Conservation (phyloP, 1,140 invertebrate species). For the Sesamia nonagrioides region DNA sequence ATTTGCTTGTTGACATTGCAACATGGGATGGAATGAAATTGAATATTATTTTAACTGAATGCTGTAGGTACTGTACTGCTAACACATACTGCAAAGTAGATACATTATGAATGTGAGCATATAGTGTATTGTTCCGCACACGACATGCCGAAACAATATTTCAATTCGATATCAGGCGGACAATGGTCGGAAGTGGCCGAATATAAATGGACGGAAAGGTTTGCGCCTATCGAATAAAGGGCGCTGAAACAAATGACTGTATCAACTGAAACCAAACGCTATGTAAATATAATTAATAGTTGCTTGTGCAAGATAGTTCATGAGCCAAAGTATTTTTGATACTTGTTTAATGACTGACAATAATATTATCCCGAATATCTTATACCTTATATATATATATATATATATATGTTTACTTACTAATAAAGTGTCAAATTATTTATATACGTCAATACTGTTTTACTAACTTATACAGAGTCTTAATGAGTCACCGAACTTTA, state of each 20-base stretch:
- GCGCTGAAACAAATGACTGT: slow-evolving; percentile 64
- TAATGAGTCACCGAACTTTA: no score
- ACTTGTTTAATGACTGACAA: no score
- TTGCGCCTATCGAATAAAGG: slow-evolving; percentile 77
- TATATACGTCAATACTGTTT: no score
- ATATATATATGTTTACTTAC: no score
- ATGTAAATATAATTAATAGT: slow-evolving; percentile 21
- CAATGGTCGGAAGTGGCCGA: slow-evolving; percentile 81
- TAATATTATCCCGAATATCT: no score
- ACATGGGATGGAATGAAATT: slow-evolving; percentile 43
- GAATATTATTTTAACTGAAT: slow-evolving; percentile 56
- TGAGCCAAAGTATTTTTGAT: neutral
- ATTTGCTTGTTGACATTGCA: slow-evolving; percentile 53
- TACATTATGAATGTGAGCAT: slow-evolving; percentile 55
- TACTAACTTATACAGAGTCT: no score
- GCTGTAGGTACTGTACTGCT: slow-evolving; percentile 8
- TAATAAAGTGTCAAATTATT: no score
- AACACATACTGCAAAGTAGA: slow-evolving; percentile 51
- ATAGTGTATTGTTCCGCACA: slow-evolving; percentile 67
- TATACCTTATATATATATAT: no score
- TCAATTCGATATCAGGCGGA: slow-evolving; percentile 81
- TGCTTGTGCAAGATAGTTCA: neutral
- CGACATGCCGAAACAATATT: slow-evolving; percentile 81
- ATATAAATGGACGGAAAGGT: slow-evolving; percentile 84
- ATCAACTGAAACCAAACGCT: slow-evolving; percentile 46